Evolutionary conservation across 2,888 invertebrate species (phyloP), one percentile per base, ranked within the genome.

Genomic region (Epinotia demarniana): DNA sequence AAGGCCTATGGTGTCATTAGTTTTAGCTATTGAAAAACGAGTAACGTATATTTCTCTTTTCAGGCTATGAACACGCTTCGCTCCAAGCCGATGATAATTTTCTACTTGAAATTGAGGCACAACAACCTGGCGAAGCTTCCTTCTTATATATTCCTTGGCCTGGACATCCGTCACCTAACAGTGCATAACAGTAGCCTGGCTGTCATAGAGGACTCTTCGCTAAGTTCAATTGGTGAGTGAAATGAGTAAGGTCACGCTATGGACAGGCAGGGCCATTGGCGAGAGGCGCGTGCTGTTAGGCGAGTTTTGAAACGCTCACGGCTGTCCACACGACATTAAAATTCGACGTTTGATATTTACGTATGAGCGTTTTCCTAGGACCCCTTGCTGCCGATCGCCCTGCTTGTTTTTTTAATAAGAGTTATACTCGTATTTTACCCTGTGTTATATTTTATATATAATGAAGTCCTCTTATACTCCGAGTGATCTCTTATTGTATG

Each of bases 171-270:
- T 79, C 98, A 98, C 85, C 95, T 98, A 72, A 97, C 98, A 23
- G 97, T 98, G 75, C 98, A 97, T 87, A 98, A 97, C 90, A 98
- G 98, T 90, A 98, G 97, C 85, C 92, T 98, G 82, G 97, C 97
- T 39, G 97, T 97, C 70, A 96, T 98, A 77, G 98, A 98, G 86
- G 97, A 98, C 86, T 96, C 97, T 13, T 97, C 98, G 0, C 95
- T 98, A 70, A 97, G 97, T 87, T 98, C 98, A 57, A 96, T 98
- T 81, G 98, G 97, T 97, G 90, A 95, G 95, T 81, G 46, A 11
- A 53, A 5, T 61, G 46, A 33, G 33, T 33, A 33, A 33, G 33
- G 3, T 33, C 33, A 33, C 33, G 33, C 6, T 8, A 33, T 33
- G 33, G 33, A 6, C 33, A 33, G 6, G 33, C 33, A 6, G 33